A percentile compares a stretch with the other conserved stretches of the same genome.
phyloP scores from a whole-genome alignment of 2,797 vertebrate genomes.

The Erethizon dorsatum region DNA sequence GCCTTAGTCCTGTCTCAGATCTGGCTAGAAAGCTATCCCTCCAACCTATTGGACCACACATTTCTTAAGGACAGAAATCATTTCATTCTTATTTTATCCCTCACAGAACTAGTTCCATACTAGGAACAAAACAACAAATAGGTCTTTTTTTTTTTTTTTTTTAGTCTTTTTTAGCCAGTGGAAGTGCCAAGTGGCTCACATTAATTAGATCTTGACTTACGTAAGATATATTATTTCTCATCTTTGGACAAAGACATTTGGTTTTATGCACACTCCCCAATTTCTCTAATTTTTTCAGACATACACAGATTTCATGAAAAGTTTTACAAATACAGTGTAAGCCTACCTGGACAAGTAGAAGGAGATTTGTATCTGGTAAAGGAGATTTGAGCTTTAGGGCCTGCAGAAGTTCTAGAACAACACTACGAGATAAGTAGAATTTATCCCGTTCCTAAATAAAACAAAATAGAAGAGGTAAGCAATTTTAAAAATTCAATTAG shows the following conservation, averaged over 20 bases:
- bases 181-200: neutral
- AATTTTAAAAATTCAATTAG: constrained; percentile 47
- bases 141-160: neutral
- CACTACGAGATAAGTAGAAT: constrained; percentile 98
- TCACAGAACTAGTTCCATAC: constrained; percentile 8
- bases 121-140: neutral
- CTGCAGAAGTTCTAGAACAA: constrained; percentile 97
- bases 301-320: constrained; percentile 28
- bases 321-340: neutral
- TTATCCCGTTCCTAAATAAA: constrained; percentile 97
- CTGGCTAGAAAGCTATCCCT: neutral
- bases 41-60: neutral
- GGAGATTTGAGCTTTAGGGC: constrained; percentile 99
- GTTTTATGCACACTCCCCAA: neutral
- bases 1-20: neutral
- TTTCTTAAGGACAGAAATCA: neutral
- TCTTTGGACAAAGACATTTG: neutral
- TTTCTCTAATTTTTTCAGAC: constrained; percentile 6
- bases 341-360: constrained; percentile 97
- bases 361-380: constrained; percentile 97
- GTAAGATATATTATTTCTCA: neutral
- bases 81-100: constrained; percentile 19
- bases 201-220: neutral
- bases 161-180: neutral
- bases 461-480: constrained; percentile 65